These are phyloP conservation scores for Monopterus albus DNA, from an alignment of 2,113 vertebrate species.

Conservation along the genomic window DNA sequence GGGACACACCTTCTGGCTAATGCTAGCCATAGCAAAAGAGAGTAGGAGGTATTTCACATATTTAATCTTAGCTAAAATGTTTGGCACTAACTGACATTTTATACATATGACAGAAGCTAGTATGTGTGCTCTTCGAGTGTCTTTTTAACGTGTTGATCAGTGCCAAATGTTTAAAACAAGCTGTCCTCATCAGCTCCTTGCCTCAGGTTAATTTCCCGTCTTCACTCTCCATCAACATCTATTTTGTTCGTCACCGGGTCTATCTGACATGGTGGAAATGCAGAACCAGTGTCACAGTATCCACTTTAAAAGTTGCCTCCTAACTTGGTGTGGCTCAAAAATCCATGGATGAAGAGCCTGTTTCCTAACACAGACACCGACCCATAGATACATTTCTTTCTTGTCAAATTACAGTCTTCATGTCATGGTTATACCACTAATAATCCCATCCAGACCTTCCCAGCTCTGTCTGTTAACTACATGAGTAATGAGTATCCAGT, in stretches of 20 bases:
- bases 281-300: constrained; percentile 1
- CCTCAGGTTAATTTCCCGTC: constrained; percentile 36
- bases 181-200: constrained; percentile 5
- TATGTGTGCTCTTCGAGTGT: background rate
- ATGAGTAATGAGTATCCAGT: constrained; percentile 22
- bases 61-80: background rate
- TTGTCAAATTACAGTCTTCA: background rate
- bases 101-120: background rate
- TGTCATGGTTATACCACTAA: background rate
- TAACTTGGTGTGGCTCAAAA: too few species aligned
- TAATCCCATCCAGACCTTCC: background rate
- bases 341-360: background rate
- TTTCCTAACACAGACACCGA: background rate
- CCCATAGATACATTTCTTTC: background rate
- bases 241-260: background rate
- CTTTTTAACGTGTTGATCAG: background rate
- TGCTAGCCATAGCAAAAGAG: constrained; percentile 54
- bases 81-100: background rate
- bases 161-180: background rate
- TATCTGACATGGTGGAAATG: constrained; percentile 24
- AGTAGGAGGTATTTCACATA: constrained; percentile 3
- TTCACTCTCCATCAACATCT: constrained; percentile 20
- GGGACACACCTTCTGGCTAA: constrained; percentile 78
- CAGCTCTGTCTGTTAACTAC: background rate
- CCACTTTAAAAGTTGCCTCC: background rate